Conservation (phyloP, 2,888 invertebrate genomes). For the Pilophorus perplexus region DNA sequence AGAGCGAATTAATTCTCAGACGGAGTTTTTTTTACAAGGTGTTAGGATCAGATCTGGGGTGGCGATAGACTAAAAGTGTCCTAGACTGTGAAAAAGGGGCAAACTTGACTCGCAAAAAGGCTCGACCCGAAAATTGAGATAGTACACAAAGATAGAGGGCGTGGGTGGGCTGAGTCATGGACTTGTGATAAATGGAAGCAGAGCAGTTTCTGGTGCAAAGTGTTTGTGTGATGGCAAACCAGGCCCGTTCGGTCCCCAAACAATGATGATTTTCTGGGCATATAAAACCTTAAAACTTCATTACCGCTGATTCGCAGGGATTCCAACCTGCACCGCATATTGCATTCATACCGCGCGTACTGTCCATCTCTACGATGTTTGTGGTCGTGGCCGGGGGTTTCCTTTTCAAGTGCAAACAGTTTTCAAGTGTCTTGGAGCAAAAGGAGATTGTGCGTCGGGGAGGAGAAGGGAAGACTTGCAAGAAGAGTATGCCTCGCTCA, state of each 20-base stretch:
- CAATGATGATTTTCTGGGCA: no score
- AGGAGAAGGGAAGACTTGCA: background rate
- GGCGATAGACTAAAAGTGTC: background rate
- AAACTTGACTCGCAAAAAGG: slow-evolving; percentile 10
- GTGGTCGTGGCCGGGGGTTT: slow-evolving; percentile 9
- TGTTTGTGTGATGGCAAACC: no score
- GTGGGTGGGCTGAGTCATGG: background rate
- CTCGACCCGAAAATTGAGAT: slow-evolving; percentile 36
- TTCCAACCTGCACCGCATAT: no score
- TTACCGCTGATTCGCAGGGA: no score
- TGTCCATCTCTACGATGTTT: no score
- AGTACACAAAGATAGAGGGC: slow-evolving; percentile 29
- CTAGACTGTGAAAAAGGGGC: background rate
- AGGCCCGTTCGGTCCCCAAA: no score
- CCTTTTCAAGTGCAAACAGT: slow-evolving; percentile 23
- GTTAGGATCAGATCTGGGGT: background rate
- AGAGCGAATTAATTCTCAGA: no score
- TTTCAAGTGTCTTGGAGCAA: slow-evolving; percentile 11
- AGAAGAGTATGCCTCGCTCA: slow-evolving; percentile 31
- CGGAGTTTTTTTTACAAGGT: no score
- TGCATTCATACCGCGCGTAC: no score
- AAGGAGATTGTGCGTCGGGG: slow-evolving; percentile 6
- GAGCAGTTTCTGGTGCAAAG: no score
- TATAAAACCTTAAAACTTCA: no score
- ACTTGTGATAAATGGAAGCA: no score